Evolutionary conservation across 2,888 invertebrate species (phyloP), one percentile per base, ranked within the genome.

Genomic region (Heteromyza rotundicornis): DNA sequence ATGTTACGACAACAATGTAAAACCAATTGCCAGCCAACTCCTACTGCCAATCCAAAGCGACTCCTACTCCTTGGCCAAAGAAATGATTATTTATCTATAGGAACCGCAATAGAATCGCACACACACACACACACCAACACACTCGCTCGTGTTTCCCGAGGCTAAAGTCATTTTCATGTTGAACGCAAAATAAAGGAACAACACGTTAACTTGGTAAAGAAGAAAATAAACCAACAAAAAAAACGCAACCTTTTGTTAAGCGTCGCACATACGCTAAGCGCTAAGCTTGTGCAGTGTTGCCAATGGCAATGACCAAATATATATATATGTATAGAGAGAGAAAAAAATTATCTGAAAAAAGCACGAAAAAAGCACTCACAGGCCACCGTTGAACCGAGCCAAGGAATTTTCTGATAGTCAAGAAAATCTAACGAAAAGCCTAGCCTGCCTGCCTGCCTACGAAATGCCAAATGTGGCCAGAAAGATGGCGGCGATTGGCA

Each of bases 241-340:
- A 20, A 17, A 20, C 40, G 40, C 40, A 40, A 40, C 8, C 40
- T 47, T 19, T 47, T 47, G 47, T 19, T 7, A 47, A 40, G 40
- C 40, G 40, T 40, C 20, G 20, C 47, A 47, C 47, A 47, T 47
- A 40, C 40, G n/a, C 40, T n/a, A n/a, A n/a, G n/a, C n/a, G n/a
- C 40, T 40, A n/a, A 8, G n/a, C 40, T 47, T 47, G 17, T 19
- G 17, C 40, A 24, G 17, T 35, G 57, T 57, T 57, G 57, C 57
- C 57, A 57, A 51, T 50, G 35, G 57, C 57, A 50, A 57, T 27
- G 2, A 32, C 24, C 2, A 47, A 40, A 17, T 27, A 55, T 12
- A 57, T 44, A 24, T 44, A 44, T 14, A 40, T 20, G 1, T 36
- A 36, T 20, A 54, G 40, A 40, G 10, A 44, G 12, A 7, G 22